These are phyloP conservation scores for Percina caprodes DNA, from an alignment of 2,113 vertebrate species.

Conservation along the genomic window DNA sequence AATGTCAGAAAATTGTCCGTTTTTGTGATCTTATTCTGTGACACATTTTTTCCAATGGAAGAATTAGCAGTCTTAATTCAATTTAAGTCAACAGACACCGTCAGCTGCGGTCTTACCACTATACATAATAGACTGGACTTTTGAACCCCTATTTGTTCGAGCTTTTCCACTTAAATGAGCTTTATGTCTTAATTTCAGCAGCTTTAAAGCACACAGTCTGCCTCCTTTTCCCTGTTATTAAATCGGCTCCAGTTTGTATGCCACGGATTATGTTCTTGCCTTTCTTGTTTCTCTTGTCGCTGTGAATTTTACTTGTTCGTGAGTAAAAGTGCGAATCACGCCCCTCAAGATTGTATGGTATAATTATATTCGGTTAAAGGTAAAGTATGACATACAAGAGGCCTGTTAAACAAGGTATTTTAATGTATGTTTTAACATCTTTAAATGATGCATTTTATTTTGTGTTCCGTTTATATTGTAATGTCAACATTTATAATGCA, in stretches of 20 bases:
- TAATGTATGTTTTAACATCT: slow-evolving; percentile 34
- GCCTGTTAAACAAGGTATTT: slow-evolving; percentile 1
- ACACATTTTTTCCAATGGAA: background rate
- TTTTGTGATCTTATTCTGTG: background rate
- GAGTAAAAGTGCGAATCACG: background rate
- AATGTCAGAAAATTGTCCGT: background rate
- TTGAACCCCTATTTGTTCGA: slow-evolving; percentile 31
- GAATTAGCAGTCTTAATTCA: background rate
- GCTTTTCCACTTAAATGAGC: slow-evolving; percentile 18
- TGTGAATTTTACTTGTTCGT: slow-evolving; percentile 27
- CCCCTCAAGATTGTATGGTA: background rate
- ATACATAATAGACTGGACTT: slow-evolving; percentile 32
- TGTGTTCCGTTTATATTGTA: slow-evolving; percentile 29
- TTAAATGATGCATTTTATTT: slow-evolving; percentile 60
- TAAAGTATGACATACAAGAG: background rate
- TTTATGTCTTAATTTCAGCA: slow-evolving; percentile 26
- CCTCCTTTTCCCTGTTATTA: slow-evolving; percentile 7
- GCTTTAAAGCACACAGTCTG: slow-evolving; percentile 9
- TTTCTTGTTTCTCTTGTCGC: slow-evolving; percentile 14
- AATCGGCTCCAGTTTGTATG: slow-evolving; percentile 17
- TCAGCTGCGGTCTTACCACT: background rate
- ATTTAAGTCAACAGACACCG: slow-evolving; percentile 6
- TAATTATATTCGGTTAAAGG: slow-evolving; percentile 14
- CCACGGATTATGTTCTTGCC: background rate
- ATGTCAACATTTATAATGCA: slow-evolving; percentile 1